Percentiles rank a stretch among this genome's conserved stretches.
Conservation (phyloP, 2,113 vertebrate species). For the Conger conger region DNA sequence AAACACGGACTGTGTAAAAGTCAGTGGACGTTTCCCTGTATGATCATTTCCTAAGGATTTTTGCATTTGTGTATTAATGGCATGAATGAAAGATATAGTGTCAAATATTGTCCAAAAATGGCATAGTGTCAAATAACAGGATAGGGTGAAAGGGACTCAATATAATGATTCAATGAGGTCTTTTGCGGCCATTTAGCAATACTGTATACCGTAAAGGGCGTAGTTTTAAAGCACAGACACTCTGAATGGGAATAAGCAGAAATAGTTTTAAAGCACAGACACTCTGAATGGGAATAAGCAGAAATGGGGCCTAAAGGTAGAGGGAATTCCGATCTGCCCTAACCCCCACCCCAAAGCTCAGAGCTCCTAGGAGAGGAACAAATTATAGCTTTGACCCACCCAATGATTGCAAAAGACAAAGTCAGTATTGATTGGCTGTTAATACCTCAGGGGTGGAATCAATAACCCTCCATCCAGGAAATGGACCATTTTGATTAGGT, state of each 20-base stretch:
- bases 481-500: constrained; percentile 24
- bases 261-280: too few species aligned
- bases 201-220: background rate
- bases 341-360: background rate
- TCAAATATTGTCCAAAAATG: background rate
- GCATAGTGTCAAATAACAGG: background rate
- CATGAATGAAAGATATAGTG: background rate
- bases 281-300: background rate
- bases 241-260: too few species aligned
- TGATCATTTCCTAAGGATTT: background rate
- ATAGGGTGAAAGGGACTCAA: background rate
- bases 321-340: background rate
- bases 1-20: background rate
- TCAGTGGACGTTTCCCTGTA: background rate
- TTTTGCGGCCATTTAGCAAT: background rate
- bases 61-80: background rate
- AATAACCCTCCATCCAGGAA: constrained; percentile 15
- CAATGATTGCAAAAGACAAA: constrained; percentile 19
- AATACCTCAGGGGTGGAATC: constrained; percentile 24
- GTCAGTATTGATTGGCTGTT: constrained; percentile 30
- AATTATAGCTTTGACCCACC: constrained; percentile 17
- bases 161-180: background rate
- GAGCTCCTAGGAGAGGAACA: constrained; percentile 9
- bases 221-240: background rate
- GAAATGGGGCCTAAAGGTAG: background rate